These are phyloP conservation scores for Bursaphelenchus mucronatus DNA, from an alignment of 1,140 invertebrate genomes.

Conservation along the genomic window DNA sequence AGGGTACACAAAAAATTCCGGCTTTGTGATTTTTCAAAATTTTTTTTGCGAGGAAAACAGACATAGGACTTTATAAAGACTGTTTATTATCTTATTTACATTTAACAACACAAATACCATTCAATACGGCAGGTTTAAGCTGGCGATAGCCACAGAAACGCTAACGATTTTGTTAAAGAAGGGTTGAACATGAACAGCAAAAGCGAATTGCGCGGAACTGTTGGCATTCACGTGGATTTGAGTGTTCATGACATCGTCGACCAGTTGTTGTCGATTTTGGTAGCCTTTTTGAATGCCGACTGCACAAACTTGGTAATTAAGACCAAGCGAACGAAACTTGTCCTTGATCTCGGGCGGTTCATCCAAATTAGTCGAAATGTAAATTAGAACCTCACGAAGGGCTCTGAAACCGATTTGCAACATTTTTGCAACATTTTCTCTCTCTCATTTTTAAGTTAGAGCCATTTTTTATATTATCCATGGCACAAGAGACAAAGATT, in stretches of 20 bases:
- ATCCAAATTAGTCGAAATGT: slow-evolving; percentile 17
- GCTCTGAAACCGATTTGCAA: slow-evolving; percentile 26
- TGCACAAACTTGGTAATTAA: slow-evolving; percentile 21
- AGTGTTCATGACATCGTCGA: slow-evolving; percentile 20
- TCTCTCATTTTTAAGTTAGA: background rate
- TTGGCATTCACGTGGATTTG: slow-evolving; percentile 40
- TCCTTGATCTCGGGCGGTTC: slow-evolving; percentile 12
- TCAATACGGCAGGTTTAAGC: background rate
- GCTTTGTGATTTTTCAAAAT: too few species aligned
- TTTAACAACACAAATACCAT: background rate
- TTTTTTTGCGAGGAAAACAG: too few species aligned
- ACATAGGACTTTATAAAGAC: too few species aligned
- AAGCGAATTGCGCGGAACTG: slow-evolving; percentile 36
- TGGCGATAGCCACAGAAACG: slow-evolving; percentile 33
- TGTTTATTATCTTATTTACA: too few species aligned
- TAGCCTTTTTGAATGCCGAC: slow-evolving; percentile 25
- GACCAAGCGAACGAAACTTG: slow-evolving; percentile 12
- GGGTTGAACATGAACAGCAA: slow-evolving; percentile 42
- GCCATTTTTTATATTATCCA: slow-evolving; percentile 16
- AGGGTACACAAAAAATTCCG: too few species aligned
- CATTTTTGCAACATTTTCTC: background rate
- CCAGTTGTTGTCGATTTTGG: slow-evolving; percentile 19
- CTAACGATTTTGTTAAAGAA: slow-evolving; percentile 42
- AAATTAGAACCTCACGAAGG: slow-evolving; percentile 32
- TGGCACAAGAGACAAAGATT: background rate